A percentile compares a stretch with the other conserved stretches of the same genome.
Conservation (phyloP, 1,140 invertebrate genomes). For the Trichonephila clavipes region DNA sequence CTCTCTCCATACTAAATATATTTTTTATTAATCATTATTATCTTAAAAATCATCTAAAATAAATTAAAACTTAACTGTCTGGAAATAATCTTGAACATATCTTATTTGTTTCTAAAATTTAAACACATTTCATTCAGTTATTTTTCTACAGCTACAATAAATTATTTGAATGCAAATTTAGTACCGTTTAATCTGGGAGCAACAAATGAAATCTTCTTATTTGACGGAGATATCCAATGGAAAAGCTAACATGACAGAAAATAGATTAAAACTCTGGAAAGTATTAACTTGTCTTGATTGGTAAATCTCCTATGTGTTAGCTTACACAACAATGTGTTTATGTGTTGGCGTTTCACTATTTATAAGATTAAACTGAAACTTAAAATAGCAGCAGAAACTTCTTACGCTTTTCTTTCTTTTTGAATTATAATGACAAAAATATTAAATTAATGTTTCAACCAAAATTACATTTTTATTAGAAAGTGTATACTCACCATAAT, state of each 20-base stretch:
- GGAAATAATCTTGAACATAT: not conserved
- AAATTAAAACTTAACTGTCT: too few relatives aligned
- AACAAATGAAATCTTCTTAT: not conserved
- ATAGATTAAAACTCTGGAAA: not conserved
- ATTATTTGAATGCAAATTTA: not conserved
- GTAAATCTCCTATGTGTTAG: not conserved
- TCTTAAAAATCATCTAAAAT: too few relatives aligned
- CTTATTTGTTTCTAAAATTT: not conserved
- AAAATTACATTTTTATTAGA: too few relatives aligned
- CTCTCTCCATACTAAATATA: too few relatives aligned
- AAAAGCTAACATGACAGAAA: conserved; percentile 30
- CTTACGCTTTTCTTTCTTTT: not conserved
- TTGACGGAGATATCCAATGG: not conserved
- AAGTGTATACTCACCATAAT: too few relatives aligned
- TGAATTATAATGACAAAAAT: not conserved
- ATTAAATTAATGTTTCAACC: too few relatives aligned
- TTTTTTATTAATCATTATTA: too few relatives aligned
- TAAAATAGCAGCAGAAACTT: not conserved
- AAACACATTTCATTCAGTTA: not conserved
- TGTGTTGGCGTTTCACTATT: not conserved
- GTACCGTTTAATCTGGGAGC: not conserved
- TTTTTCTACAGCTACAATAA: not conserved
- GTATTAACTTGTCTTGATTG: conserved; percentile 15
- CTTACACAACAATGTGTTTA: not conserved
- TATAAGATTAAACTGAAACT: not conserved